Evolutionary conservation across 2,113 vertebrate genomes (phyloP).

Genomic region (Archocentrus centrarchus): DNA sequence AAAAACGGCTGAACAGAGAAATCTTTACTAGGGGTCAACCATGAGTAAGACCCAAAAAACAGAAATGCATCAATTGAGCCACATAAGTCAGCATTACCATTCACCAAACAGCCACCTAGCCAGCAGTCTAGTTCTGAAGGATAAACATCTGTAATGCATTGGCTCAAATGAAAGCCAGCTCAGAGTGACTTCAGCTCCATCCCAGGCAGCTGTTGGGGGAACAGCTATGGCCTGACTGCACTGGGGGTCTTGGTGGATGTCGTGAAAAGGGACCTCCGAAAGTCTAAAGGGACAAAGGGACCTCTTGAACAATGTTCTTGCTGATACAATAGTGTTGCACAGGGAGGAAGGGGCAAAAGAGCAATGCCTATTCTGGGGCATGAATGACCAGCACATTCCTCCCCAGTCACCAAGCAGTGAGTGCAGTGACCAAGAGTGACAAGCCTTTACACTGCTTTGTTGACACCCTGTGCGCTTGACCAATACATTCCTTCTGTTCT

Average conservation of each 20-base stretch:
- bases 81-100: slow-evolving; percentile 61
- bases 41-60: slow-evolving; percentile 54
- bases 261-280: slow-evolving; percentile 77
- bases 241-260: slow-evolving; percentile 67
- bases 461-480: slow-evolving; percentile 74
- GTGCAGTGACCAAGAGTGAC: slow-evolving; percentile 75
- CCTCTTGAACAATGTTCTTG: slow-evolving; percentile 75
- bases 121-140: slow-evolving; percentile 59
- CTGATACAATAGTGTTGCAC: slow-evolving; percentile 73
- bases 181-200: slow-evolving; percentile 76
- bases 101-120: slow-evolving; percentile 29
- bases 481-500: slow-evolving; percentile 64
- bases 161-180: slow-evolving; percentile 68
- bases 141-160: slow-evolving; percentile 81
- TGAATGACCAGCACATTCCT: slow-evolving; percentile 81
- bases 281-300: slow-evolving; percentile 76
- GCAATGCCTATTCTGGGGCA: slow-evolving; percentile 67
- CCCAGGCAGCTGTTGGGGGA: slow-evolving; percentile 77
- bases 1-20: slow-evolving; percentile 62
- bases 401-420: slow-evolving; percentile 71
- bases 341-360: slow-evolving; percentile 76
- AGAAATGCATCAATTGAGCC: slow-evolving; percentile 38
- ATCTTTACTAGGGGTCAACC: slow-evolving; percentile 61
- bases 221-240: slow-evolving; percentile 60
- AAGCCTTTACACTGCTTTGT: slow-evolving; percentile 73